Evolutionary conservation across 1,140 invertebrate genomes (phyloP), one percentile per base, ranked within the genome.

Genomic region (Tribolium castaneum): DNA sequence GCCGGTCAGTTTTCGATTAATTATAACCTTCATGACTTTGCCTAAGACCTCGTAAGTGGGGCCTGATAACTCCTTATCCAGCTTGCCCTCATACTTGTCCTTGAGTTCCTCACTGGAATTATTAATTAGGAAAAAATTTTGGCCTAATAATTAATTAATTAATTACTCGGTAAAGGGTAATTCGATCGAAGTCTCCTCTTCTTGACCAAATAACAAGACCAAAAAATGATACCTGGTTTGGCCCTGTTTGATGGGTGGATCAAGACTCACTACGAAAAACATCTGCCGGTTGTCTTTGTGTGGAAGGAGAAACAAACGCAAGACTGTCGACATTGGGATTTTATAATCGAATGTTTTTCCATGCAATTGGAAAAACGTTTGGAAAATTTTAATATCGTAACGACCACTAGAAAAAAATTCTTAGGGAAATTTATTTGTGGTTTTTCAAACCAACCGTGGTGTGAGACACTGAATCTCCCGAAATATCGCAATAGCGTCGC

Each of bases 281-380:
- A 98, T 98, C 87, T 99, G 98, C 5, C 99, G 89, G n/a, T 93
- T 94, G 89, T 99, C 98, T 87, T 98, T 99, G 85, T 99, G 98
- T 0, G 98, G 98, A 56, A 99, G 88, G 16, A 99, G 89, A 85
- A 99, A 99, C 5, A 99, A 87, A 16, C 99, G 91, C 6, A 98
- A 88, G 9, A 99, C 97, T 0, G 97, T 98, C 1, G 96, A 96
- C 91, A 98, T 96, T 0, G 98, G 97, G 82, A 99, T 99, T 88
- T 99, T 99, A 88, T 99, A 99, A 89, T 99, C 98, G 87, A 99
- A 99, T 0, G 99, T 99, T 92, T 99, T 99, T 88, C 99, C 99
- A 86, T 99, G 99, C 70, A 99, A 92, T 89, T 99, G 98, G 84
- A 99, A 95, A 87, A 99, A 99, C 1, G 96, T 93, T 75, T 96